A percentile compares a stretch with the other conserved stretches of the same genome.
These are phyloP conservation scores for Diorhabda carinulata DNA, from an alignment of 1,140 invertebrate species.

Conservation along the genomic window DNA sequence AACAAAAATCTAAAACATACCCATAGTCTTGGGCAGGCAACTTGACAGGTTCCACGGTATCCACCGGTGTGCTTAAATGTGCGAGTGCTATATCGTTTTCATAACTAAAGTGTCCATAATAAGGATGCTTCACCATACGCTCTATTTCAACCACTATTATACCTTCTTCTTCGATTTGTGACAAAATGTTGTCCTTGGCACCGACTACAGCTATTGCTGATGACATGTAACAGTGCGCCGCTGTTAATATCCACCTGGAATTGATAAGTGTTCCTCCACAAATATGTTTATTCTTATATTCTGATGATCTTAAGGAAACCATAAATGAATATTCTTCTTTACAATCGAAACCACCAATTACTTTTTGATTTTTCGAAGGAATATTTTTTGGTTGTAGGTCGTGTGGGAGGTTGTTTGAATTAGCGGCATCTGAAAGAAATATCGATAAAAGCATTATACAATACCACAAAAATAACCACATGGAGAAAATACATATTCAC, in stretches of 20 bases:
- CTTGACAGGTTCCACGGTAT: background rate
- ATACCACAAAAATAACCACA: no score
- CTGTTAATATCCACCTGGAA: constrained; percentile 48
- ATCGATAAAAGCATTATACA: no score
- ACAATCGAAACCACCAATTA: no score
- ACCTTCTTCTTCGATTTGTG: background rate
- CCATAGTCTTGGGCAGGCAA: background rate
- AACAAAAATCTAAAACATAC: background rate
- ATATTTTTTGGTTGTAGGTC: no score
- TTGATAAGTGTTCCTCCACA: constrained; percentile 61
- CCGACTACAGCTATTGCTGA: no score
- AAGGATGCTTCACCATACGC: background rate
- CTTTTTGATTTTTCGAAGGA: no score
- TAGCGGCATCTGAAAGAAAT: no score
- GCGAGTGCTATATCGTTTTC: background rate
- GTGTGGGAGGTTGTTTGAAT: no score
- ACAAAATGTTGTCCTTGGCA: no score
- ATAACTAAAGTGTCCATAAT: background rate
- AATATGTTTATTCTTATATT: constrained; percentile 42
- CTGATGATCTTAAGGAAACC: no score
- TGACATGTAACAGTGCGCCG: constrained; percentile 48
- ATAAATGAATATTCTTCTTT: no score
- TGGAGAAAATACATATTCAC: no score
- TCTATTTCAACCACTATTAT: background rate
- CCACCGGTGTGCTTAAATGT: background rate